phyloP scores from a whole-genome alignment of 1,140 invertebrate species.

The Scaptomyza graminum region DNA sequence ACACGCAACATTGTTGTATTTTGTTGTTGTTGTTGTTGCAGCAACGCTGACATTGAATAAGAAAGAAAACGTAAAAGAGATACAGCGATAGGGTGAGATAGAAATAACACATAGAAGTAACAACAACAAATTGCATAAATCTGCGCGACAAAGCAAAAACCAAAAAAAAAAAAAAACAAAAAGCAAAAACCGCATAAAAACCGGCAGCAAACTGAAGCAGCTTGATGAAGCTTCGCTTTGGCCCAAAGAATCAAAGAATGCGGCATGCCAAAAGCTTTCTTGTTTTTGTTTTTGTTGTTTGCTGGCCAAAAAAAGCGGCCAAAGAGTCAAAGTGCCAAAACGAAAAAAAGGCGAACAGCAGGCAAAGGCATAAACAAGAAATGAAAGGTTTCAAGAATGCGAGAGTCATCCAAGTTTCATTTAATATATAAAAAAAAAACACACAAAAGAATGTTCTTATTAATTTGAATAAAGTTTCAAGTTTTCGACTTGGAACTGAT shows the following conservation, averaged over 20 bases:
- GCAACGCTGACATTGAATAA: conserved; percentile 65
- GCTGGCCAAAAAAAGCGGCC: conserved; percentile 46
- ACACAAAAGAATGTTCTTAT: neutral
- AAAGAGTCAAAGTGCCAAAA: conserved; percentile 59
- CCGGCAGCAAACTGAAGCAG: conserved; percentile 48
- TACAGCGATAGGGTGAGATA: conserved; percentile 7
- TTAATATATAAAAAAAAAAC: too few relatives aligned
- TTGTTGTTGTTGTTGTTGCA: conserved; percentile 21
- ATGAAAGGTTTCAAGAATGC: conserved; percentile 49
- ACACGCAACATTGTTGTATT: conserved; percentile 65
- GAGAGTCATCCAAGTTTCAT: neutral
- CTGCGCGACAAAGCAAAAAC: conserved; percentile 61
- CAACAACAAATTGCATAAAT: conserved; percentile 73
- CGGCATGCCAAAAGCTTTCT: conserved; percentile 51
- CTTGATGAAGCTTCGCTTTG: conserved; percentile 27
- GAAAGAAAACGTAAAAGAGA: conserved; percentile 9
- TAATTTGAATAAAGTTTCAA: conserved; percentile 8
- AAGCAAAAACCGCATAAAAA: conserved; percentile 52
- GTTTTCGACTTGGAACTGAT: conserved; percentile 15
- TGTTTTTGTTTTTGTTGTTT: conserved; percentile 41
- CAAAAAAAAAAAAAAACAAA: conserved; percentile 49
- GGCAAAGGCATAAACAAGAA: conserved; percentile 46
- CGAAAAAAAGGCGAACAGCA: conserved; percentile 29
- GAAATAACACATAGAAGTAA: conserved; percentile 46
- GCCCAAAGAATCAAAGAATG: conserved; percentile 69